Evolutionary conservation across 2,888 invertebrate genomes (phyloP), one percentile per base, ranked within the genome.

Genomic region (Pachymerium ferrugineum): DNA sequence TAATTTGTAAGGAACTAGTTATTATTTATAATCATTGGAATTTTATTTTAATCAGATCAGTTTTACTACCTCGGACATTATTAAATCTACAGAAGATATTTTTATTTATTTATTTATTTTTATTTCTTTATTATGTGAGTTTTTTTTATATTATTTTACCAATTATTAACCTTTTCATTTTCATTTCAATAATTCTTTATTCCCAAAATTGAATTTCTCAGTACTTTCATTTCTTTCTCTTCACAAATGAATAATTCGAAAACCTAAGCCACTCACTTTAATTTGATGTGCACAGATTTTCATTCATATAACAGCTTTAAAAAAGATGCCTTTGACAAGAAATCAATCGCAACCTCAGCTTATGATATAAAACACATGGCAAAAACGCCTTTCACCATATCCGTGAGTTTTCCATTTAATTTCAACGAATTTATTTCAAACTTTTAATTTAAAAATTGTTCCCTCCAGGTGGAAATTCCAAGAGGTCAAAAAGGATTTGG

Each of bases 401-500:
- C 70, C 12, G 70, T 70, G 22, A 31, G 70, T 22, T 31, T 54
- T 6, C 16, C 8, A n/a, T 6, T 54, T 12, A 22, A 54, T 12
- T 35, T 10, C 10, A 35, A 35, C 12, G 10, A 35, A 35, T n/a
- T n/a, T 35, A 35, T 12, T 10, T 10, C 38, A 19, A 30, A 30
- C 5, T 3, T 10, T n/a, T 22, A 28, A 30, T 25, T 31, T 1
- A 33, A 70, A 33, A 33, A 22, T 16, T 69, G 22, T 6, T n/a
- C n/a, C n/a, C n/a, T 28, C 1, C 54, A 73, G 73, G 38, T 73
- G 25, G 67, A 54, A 30, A 73, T 73, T 62, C 73, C 73, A 33
- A 29, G 73, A 54, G 73, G 73, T 62, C 16, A 54, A 14, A 73
- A 73, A 62, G 73, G 73, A 16, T 73, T 73, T 62, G 73, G 73